Conservation (phyloP, 2,888 invertebrate species). For the Balanococcus diminutus region DNA sequence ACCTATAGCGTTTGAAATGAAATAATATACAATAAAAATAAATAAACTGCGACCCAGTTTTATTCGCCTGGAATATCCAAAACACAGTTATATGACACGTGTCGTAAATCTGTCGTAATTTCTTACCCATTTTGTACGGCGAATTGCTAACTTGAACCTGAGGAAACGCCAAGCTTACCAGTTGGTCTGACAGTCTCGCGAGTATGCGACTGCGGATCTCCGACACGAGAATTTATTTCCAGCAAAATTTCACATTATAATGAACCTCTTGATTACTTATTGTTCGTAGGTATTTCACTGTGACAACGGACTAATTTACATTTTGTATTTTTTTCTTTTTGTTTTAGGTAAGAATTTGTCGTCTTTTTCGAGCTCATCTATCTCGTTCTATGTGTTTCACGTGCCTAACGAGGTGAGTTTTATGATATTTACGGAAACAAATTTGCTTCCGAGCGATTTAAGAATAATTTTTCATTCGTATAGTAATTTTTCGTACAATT, state of each 20-base stretch:
- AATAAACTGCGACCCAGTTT: neutral
- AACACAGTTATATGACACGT: neutral
- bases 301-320: constrained; percentile 3
- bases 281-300: constrained; percentile 13
- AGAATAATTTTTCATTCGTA: no score
- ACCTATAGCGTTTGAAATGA: neutral
- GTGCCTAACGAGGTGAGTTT: neutral
- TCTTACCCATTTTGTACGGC: neutral
- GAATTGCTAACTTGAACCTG: neutral
- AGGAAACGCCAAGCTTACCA: neutral
- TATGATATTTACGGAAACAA: neutral
- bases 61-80: neutral
- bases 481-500: no score
- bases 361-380: neutral
- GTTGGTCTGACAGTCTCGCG: neutral
- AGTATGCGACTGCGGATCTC: neutral
- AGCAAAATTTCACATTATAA: constrained; percentile 4
- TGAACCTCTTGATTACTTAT: constrained; percentile 10
- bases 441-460: no score
- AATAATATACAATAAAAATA: neutral
- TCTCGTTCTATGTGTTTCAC: neutral
- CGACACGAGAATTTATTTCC: neutral
- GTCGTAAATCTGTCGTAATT: constrained; percentile 15
- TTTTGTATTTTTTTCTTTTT: neutral
- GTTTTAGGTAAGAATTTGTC: constrained; percentile 7